A percentile compares a stretch with the other conserved stretches of the same genome.
phyloP scores from a whole-genome alignment of 2,113 vertebrate genomes.

The Chloroceryle aenea region DNA sequence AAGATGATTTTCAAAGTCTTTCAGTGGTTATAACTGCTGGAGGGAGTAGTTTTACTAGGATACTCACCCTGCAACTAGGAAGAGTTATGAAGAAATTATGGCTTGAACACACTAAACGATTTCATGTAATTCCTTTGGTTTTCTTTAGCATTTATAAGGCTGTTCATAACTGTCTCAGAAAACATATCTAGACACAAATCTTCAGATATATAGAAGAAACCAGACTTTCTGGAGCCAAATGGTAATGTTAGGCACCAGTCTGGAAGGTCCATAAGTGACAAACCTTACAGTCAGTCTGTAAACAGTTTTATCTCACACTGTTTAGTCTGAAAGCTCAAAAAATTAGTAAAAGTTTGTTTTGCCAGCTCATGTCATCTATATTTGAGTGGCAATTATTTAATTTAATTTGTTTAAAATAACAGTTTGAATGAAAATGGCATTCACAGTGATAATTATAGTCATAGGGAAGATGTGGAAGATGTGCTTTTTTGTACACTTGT shows the following conservation, averaged over 20 bases:
- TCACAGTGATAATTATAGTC: neutral
- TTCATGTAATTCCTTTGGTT: neutral
- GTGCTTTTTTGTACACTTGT: neutral
- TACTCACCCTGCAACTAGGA: neutral
- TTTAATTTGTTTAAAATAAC: neutral
- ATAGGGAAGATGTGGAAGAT: neutral
- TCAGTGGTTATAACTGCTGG: neutral
- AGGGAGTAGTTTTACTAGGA: neutral
- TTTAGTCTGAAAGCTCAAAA: neutral
- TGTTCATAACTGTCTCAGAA: neutral
- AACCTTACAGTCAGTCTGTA: neutral
- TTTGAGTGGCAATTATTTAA: neutral
- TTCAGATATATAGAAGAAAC: neutral
- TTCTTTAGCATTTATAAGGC: neutral
- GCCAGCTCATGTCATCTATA: accelerated
- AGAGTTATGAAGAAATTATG: neutral
- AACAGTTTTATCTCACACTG: neutral
- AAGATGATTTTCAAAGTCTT: neutral
- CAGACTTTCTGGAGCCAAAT: neutral
- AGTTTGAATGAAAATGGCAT: neutral
- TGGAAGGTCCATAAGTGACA: neutral
- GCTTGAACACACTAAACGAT: neutral
- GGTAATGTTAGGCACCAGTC: neutral
- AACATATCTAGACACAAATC: neutral
- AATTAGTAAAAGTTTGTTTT: neutral